Base-by-base conservation (phyloP, 2,888 invertebrate genomes). In the Aphodius sticticus region DNA sequence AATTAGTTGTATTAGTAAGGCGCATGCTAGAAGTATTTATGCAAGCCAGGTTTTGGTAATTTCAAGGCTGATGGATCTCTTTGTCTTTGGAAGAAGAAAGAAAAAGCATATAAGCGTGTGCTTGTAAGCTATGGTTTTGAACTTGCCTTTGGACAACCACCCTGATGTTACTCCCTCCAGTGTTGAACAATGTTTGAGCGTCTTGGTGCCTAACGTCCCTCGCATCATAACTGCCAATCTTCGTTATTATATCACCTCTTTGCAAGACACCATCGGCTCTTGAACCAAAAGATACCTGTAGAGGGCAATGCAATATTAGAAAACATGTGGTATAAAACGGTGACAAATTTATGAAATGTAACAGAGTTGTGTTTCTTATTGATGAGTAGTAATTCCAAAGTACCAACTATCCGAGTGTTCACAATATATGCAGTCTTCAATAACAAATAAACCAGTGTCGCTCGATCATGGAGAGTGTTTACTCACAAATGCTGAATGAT, bases 141-240 rank as follows among this genome's bases (percentile, higher is more conserved):
- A 69, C 77, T 75, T 90, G 95, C 96, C 96, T 95, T 90, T 96
- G 95, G 81, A 97, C 93, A 83, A 95, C 96, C 83, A 97, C 91
- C 88, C 93, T 93, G 87, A 97, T 94, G 86, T 94, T 93, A 87
- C 94, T 95, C 81, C 94, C 94, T 82, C 96, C 94, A 88, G 94
- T 95, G 89, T 93, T 94, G 89, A 97, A 96, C 83, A 97, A 92
- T 88, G 94, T 95, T 90, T 97, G 96, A 78, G 97, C 98, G 90
- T 97, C 96, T 88, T 96, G 95, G 87, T 98, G 98, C 86, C 96
- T 92, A 86, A 98, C 91, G 87, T 96, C 95, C 81, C 96, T 92
- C 75, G 96, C 94, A 90, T 97, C 97, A 90, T 96, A 96, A 88
- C 96, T 96, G 88, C 95, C 95, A 85, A 98, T 95, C 91, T 96